Base-by-base conservation (phyloP, 2,888 invertebrate genomes). In the Craniophora ligustri region DNA sequence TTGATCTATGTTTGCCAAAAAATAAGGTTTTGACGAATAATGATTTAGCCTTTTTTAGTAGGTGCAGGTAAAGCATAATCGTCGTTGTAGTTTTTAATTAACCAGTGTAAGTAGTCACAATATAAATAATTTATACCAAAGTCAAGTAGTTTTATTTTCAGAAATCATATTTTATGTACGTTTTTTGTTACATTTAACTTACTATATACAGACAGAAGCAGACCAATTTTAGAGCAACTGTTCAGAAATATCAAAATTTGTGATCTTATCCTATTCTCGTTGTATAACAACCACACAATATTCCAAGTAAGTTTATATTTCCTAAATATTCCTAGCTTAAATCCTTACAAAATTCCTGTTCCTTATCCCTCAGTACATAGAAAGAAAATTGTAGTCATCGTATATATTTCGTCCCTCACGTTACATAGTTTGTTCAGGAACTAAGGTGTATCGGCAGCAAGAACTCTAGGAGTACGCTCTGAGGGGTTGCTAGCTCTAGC, bases 401-500 rank as follows among this genome's bases (percentile, higher is more conserved):
- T 23, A 44, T 26, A 13, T 11, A 4, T 2, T 7, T 3, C 10
- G 6, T 18, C 8, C 3, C 5, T 7, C 13, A 11, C 13, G 0
- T 19, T 26, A 18, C 31, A 32, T 13, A 10, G 36, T 7, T 30
- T 42, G 2, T 39, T 26, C 0, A 31, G 10, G 1, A 41, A 26
- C 21, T 63, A 76, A 14, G 60, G 69, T 13, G 51, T 47, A 14
- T 76, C 71, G 2, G 76, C 72, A 3, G 78, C 81, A 1, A 90
- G 55, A 0, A 91, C 89, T 54, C 86, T 76, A 0, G 87, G 86
- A 0, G 87, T 85, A 14, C 88, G 74, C 0, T 87, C 84, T 1
- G 61, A 26, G 0, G 81, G 75, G 26, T 68, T 82, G 38, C 75
- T 81, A 0, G 75, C 78, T 21, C 92, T 76, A 0, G 92, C 92